These are phyloP conservation scores for Pygoscelis antarcticus DNA, from an alignment of 2,113 vertebrate species.

Conservation along the genomic window DNA sequence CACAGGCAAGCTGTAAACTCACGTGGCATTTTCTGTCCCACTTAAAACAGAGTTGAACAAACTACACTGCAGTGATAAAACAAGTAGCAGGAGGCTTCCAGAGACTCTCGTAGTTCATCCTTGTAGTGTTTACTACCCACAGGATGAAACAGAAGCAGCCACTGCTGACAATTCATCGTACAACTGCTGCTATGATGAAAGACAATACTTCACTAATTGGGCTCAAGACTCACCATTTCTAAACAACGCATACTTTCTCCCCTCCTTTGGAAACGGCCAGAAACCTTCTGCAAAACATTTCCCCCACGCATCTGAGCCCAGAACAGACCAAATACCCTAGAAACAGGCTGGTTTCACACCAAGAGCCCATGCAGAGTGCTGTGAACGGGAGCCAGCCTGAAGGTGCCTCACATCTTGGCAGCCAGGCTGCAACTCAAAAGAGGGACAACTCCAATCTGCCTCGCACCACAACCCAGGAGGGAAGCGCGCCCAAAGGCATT, in stretches of 20 bases:
- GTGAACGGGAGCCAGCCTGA: not conserved
- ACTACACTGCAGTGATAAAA: not conserved
- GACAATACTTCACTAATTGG: not conserved
- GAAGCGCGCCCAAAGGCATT: not conserved
- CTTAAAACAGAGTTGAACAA: not conserved
- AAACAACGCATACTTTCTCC: not conserved
- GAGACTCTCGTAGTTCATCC: not conserved
- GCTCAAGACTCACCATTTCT: not conserved
- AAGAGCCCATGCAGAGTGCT: too few species aligned
- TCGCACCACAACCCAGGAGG: fast-evolving
- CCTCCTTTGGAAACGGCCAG: not conserved
- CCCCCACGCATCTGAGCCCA: fast-evolving
- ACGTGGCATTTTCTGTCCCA: not conserved
- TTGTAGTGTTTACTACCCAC: not conserved
- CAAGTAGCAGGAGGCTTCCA: not conserved
- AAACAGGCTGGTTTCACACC: not conserved
- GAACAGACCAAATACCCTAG: not conserved
- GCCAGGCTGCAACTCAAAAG: not conserved
- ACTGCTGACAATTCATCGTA: not conserved
- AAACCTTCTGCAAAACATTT: not conserved
- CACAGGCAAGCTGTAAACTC: not conserved
- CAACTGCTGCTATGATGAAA: not conserved
- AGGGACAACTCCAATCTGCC: not conserved
- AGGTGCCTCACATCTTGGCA: not conserved
- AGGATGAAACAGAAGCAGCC: not conserved